Evolutionary conservation across 2,888 invertebrate genomes (phyloP).

Genomic region (Callinectes sapidus): DNA sequence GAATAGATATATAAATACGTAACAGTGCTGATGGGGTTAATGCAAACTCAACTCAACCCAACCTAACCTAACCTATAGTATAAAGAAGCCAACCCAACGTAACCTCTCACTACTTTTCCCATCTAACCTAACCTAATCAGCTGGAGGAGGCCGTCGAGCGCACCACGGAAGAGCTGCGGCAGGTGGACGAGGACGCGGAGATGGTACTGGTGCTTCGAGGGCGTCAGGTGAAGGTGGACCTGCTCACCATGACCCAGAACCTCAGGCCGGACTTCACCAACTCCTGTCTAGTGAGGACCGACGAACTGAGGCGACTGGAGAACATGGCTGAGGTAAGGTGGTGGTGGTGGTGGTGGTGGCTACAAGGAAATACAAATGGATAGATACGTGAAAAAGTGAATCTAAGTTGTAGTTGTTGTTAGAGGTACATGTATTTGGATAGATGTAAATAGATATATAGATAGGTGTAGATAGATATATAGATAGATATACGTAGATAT

Average conservation of each 20-base stretch:
- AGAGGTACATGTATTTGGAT: too few relatives aligned
- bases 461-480: too few relatives aligned
- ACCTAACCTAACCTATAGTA: too few relatives aligned
- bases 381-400: too few relatives aligned
- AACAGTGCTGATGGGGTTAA: too few relatives aligned
- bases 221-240: constrained; percentile 54
- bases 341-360: background rate
- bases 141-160: constrained; percentile 36
- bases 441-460: background rate
- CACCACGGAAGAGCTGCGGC: constrained; percentile 39
- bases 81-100: background rate
- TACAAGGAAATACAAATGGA: background rate
- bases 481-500: too few relatives aligned
- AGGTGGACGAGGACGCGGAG: constrained; percentile 58
- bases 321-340: constrained; percentile 46
- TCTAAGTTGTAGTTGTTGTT: too few relatives aligned
- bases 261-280: constrained; percentile 39
- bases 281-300: constrained; percentile 40
- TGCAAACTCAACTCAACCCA: too few relatives aligned
- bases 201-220: constrained; percentile 48
- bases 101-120: background rate
- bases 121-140: background rate
- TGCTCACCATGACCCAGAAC: background rate
- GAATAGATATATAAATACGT: too few relatives aligned
- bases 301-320: constrained; percentile 38